Evolutionary conservation across 2,113 vertebrate species (phyloP).

Genomic region (Myanophis thanlyinensis): DNA sequence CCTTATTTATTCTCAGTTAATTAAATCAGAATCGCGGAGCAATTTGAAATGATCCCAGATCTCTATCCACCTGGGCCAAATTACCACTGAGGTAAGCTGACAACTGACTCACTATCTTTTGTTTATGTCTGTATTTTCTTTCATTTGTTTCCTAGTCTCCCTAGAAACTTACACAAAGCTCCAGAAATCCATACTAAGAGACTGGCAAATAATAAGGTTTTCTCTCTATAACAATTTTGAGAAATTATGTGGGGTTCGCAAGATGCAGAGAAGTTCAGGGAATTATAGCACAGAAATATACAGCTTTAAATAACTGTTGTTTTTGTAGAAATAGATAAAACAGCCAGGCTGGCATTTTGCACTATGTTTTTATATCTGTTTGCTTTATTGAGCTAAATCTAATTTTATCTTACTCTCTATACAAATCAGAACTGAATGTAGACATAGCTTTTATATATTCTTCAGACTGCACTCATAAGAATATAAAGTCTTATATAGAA

Average conservation of each 20-base stretch:
- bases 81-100: neutral
- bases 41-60: neutral
- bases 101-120: neutral
- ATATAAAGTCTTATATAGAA: neutral
- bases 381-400: neutral
- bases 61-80: neutral
- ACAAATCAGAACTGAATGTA: neutral
- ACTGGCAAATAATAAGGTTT: neutral
- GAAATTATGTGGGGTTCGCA: neutral
- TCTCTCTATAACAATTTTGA: neutral
- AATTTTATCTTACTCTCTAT: neutral
- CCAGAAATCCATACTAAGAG: neutral
- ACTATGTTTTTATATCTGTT: neutral
- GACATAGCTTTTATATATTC: neutral
- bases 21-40: neutral
- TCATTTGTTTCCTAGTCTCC: neutral
- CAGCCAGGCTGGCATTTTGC: neutral
- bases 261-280: neutral
- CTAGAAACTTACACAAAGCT: neutral
- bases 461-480: neutral
- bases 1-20: neutral
- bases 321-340: neutral
- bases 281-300: neutral
- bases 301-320: neutral
- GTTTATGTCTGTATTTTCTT: neutral